Conservation (phyloP, 2,797 vertebrate species). For the Liparis tanakae region DNA sequence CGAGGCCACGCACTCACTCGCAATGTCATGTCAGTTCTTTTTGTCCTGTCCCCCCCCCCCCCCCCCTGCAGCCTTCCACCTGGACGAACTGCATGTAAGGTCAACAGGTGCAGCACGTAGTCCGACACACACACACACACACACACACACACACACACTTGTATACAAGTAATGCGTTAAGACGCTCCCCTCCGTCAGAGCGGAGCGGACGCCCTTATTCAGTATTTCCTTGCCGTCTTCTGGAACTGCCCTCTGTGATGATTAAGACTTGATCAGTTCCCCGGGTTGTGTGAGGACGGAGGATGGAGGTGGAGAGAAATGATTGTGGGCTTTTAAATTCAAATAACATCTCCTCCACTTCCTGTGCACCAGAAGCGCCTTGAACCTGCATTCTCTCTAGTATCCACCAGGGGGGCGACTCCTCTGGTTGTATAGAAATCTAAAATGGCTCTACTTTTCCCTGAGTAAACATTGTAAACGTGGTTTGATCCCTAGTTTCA, state of each 20-base stretch:
- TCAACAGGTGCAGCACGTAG: constrained; percentile 49
- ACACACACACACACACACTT: too few species aligned
- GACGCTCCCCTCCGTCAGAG: background rate
- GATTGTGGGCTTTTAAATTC: background rate
- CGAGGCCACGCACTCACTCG: constrained; percentile 30
- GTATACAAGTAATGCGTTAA: too few species aligned
- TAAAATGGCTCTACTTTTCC: too few species aligned
- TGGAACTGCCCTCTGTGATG: background rate
- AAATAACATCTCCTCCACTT: background rate
- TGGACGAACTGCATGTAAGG: constrained; percentile 60
- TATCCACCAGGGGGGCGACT: too few species aligned
- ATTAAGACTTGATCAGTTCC: background rate
- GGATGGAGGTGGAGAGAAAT: background rate
- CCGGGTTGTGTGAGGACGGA: background rate
- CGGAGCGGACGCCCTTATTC: background rate
- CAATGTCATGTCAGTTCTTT: constrained; percentile 53
- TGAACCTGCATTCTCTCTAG: too few species aligned
- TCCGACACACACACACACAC: too few species aligned
- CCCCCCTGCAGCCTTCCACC: constrained; percentile 56
- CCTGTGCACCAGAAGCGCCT: too few species aligned
- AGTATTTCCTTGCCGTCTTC: background rate
- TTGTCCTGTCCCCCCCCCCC: too few species aligned
- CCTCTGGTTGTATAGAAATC: too few species aligned
- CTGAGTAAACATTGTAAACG: too few species aligned
- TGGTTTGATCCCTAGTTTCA: background rate